phyloP scores from a whole-genome alignment of 1,140 invertebrate species.

The Lepidurus apus region DNA sequence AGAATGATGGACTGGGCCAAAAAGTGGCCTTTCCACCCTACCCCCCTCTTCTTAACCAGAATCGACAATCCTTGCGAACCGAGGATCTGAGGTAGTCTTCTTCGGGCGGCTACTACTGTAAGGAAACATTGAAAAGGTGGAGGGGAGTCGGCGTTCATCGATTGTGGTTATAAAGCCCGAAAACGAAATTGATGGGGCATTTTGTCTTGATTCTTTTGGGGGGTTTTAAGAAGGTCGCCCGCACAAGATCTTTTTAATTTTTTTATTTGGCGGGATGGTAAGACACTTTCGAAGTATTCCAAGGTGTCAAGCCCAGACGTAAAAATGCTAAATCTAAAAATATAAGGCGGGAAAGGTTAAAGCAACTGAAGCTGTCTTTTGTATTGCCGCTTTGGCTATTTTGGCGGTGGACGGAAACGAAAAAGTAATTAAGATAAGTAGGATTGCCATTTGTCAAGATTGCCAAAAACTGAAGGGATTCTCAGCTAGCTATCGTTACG shows the following conservation, averaged over 20 bases:
- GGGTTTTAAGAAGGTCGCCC: neutral
- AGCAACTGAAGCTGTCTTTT: neutral
- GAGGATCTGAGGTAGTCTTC: constrained; percentile 2
- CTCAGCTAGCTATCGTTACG: neutral
- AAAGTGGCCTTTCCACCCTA: neutral
- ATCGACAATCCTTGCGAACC: constrained; percentile 2
- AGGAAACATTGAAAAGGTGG: constrained; percentile 21
- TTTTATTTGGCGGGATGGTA: constrained; percentile 20
- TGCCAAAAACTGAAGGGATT: neutral
- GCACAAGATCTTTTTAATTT: neutral
- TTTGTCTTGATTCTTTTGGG: neutral
- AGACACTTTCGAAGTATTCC: neutral
- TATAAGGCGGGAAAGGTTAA: neutral
- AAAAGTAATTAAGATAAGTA: constrained; percentile 16
- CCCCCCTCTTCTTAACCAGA: neutral
- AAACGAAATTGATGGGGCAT: neutral
- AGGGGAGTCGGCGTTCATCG: neutral
- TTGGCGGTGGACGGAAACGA: neutral
- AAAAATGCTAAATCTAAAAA: constrained; percentile 6
- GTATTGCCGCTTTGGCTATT: neutral
- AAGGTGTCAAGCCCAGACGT: constrained; percentile 3
- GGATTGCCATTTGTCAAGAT: neutral
- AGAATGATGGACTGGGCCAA: constrained; percentile 1
- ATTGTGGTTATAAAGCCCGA: constrained; percentile 1
- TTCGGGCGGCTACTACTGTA: neutral